Evolutionary conservation across 2,113 vertebrate genomes (phyloP), one percentile per base, ranked within the genome.

Genomic region (Brachypodius melanocephalos): DNA sequence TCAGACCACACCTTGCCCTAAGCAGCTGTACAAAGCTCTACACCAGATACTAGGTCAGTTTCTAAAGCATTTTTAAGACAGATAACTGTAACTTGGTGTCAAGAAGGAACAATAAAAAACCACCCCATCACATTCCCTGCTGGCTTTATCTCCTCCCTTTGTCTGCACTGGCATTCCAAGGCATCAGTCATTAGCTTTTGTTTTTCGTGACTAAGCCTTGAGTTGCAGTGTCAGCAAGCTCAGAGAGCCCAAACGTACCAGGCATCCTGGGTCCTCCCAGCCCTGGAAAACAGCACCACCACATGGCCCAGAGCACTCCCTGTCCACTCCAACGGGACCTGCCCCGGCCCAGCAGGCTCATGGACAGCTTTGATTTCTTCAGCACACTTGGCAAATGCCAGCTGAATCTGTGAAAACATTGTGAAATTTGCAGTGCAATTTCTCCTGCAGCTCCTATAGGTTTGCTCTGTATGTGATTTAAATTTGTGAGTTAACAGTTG

Each of bases 311-410:
- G 97, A 2, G 97, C 15, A 2, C 38, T 61, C 48, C 93, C 46
- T 3, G 97, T 98, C 98, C 98, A 99, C 26, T 94, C 80, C 8
- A 97, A 7, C 0, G 10, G 36, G 3, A 12, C 5, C 71, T 79
- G 97, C 14, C 76, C 91, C 18, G 12, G 74, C 25, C 96, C 7
- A 1, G 76, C n/a, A 7, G 85, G 59, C 48, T 98, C 97, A 1
- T 98, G 98, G 12, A 71, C 77, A 4, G 74, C 83, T 88, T 97
- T 98, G 48, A 99, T 96, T 26, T 98, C 98, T 49, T 98, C 95
- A 25, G 99, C 99, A 81, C 98, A 99, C 12, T 78, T 95, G 51
- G 98, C 99, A 91, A 99, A 99, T 0, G 89, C 96, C 84, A 97
- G 88, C 38, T 99, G 99, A 36, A 98, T 91, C 99, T 99, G 96